Conservation (phyloP, 2,113 vertebrate species). For the Rhinoderma darwinii region DNA sequence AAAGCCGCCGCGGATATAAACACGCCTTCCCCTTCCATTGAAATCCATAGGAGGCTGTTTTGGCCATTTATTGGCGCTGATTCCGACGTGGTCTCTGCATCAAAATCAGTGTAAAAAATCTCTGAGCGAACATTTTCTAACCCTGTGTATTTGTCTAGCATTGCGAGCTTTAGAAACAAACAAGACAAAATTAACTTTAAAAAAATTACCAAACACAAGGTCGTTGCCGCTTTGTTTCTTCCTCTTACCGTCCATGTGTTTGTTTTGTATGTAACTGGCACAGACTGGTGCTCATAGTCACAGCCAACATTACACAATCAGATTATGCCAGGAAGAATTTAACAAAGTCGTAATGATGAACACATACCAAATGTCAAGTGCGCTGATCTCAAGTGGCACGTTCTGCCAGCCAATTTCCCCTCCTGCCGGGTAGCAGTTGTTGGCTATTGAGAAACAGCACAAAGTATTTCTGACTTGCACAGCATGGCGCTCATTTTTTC, state of each 20-base stretch:
- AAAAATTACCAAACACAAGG: constrained; percentile 12
- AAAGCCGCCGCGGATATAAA: too few relatives aligned
- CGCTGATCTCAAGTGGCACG: constrained; percentile 46
- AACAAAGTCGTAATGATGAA: constrained; percentile 48
- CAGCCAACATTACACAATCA: constrained; percentile 39
- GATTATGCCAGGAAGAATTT: constrained; percentile 53
- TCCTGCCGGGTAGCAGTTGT: constrained; percentile 56
- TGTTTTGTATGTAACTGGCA: not conserved
- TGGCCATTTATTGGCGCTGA: too few relatives aligned
- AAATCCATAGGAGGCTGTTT: too few relatives aligned
- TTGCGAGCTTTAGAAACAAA: not conserved
- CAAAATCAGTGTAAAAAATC: too few relatives aligned
- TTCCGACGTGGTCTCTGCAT: too few relatives aligned
- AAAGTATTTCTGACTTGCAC: constrained; percentile 51
- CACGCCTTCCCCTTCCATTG: too few relatives aligned
- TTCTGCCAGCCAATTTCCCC: constrained; percentile 53
- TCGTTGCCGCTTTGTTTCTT: constrained; percentile 8
- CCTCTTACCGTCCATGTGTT: not conserved
- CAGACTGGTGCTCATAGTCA: not conserved
- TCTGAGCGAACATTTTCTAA: too few relatives aligned
- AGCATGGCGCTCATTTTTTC: constrained; percentile 35
- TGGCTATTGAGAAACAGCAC: constrained; percentile 55
- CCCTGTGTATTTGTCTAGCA: too few relatives aligned
- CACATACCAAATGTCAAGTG: constrained; percentile 56
- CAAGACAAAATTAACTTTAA: not conserved